Evolutionary conservation across 1,140 invertebrate genomes (phyloP).

Genomic region (Diorhabda carinulata): DNA sequence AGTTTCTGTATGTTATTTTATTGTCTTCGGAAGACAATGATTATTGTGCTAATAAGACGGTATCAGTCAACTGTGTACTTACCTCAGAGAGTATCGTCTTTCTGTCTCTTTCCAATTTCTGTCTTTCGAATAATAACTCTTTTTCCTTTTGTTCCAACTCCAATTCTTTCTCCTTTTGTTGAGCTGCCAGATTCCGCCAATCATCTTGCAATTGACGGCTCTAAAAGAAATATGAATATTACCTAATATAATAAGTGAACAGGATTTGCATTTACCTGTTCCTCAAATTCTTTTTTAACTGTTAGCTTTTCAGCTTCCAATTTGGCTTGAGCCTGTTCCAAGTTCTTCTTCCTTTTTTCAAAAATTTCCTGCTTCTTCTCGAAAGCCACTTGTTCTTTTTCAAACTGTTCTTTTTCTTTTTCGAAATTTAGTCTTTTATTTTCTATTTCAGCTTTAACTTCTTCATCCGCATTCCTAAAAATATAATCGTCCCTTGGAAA

Average conservation of each 20-base stretch:
- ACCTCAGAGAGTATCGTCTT: constrained; percentile 49
- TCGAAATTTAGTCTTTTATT: constrained; percentile 52
- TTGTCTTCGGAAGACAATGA: background rate
- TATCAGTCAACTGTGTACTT: constrained; percentile 29
- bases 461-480: constrained; percentile 46
- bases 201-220: constrained; percentile 43
- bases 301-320: constrained; percentile 50
- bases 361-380: constrained; percentile 49
- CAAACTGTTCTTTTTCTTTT: constrained; percentile 50
- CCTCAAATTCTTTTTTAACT: constrained; percentile 58
- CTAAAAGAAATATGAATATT: constrained; percentile 22
- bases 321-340: constrained; percentile 43
- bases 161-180: constrained; percentile 52
- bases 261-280: constrained; percentile 47
- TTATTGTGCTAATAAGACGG: constrained; percentile 47
- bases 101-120: constrained; percentile 48
- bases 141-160: constrained; percentile 53
- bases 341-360: constrained; percentile 35
- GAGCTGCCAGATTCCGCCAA: constrained; percentile 47
- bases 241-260: background rate
- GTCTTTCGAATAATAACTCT: constrained; percentile 48
- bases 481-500: no score
- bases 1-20: no score
- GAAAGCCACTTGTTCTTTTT: constrained; percentile 49
- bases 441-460: constrained; percentile 51